Base-by-base conservation (phyloP, 1,140 invertebrate species). In the Drosophila suzukii region DNA sequence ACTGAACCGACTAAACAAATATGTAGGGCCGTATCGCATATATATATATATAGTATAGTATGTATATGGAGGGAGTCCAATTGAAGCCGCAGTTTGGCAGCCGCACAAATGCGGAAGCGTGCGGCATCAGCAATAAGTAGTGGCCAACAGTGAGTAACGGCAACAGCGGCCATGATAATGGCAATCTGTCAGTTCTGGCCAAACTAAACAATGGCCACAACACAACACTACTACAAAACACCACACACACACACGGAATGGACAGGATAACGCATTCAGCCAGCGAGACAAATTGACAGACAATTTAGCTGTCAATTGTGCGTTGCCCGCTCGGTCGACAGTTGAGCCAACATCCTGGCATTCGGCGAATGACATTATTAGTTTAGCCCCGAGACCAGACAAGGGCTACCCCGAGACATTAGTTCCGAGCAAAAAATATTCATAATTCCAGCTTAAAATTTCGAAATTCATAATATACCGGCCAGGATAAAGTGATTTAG, bases 291-390 rank as follows among this genome's bases (percentile, higher is more conserved):
- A 88, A 88, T 89, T 88, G 84, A 90, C 84, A 88, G 72, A 88
- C 83, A 88, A 88, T 88, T 88, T 89, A 89, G 75, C 83, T 89
- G 84, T 89, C 83, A 89, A 88, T 88, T 88, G 83, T 89, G 63
- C 67, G 72, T 80, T 74, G 72, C 66, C 71, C 17, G 77, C 61
- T 60, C 73, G 82, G 53, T 65, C 66, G 59, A 54, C 61, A 67
- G 72, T 53, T 75, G 38, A 74, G 75, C 67, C 75, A 77, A 67
- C 63, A 65, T 74, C 73, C 63, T 74, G 68, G 62, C 77, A 71
- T 58, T 58, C 67, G 56, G 24, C 59, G 46, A 65, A 50, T 39
- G 73, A 77, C 58, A 70, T 77, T 78, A 62, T 71, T 59, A 77
- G 65, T 66, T 66, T 66, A 41, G 13, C 15, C 41, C 61, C 38